A percentile compares a stretch with the other conserved stretches of the same genome.
These are phyloP conservation scores for Zygothrica quintamaculata DNA, from an alignment of 2,888 invertebrate species.

Conservation along the genomic window DNA sequence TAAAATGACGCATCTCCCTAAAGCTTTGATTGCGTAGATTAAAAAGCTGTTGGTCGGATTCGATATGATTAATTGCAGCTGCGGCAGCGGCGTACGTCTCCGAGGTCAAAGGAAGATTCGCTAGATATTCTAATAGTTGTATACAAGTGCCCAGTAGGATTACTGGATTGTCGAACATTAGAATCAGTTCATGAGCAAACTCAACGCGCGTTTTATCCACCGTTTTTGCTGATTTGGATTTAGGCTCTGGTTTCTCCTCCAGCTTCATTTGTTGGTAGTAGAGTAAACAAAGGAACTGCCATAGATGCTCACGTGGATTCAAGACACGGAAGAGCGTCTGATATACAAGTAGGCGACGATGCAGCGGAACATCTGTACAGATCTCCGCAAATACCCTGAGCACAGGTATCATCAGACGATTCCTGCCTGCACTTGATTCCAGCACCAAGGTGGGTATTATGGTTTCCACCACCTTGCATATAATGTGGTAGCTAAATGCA, in stretches of 20 bases:
- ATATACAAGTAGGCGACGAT: slow-evolving; percentile 93
- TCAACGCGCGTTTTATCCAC: slow-evolving; percentile 86
- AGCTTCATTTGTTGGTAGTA: slow-evolving; percentile 89
- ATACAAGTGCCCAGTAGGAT: slow-evolving; percentile 88
- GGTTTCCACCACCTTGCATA: slow-evolving; percentile 94
- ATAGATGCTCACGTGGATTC: slow-evolving; percentile 87
- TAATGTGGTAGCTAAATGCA: slow-evolving; percentile 97
- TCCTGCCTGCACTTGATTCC: slow-evolving; percentile 59
- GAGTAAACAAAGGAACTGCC: slow-evolving; percentile 89
- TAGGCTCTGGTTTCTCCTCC: slow-evolving; percentile 83
- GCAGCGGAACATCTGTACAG: slow-evolving; percentile 95
- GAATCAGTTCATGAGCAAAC: slow-evolving; percentile 88
- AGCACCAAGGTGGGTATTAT: slow-evolving; percentile 93
- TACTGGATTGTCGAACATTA: slow-evolving; percentile 88
- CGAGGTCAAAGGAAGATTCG: slow-evolving; percentile 88
- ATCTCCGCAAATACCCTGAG: slow-evolving; percentile 96
- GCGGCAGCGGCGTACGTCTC: slow-evolving; percentile 59
- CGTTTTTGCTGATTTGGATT: slow-evolving; percentile 5
- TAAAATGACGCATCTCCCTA: slow-evolving; percentile 92
- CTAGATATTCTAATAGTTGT: slow-evolving; percentile 88
- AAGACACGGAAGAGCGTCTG: slow-evolving; percentile 91
- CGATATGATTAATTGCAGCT: not conserved
- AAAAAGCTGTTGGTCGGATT: slow-evolving; percentile 85
- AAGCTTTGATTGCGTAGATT: slow-evolving; percentile 88
- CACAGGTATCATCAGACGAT: slow-evolving; percentile 87